Percentiles rank a stretch among this genome's conserved stretches.
Conservation (phyloP, 2,888 invertebrate species). For the Desoria tigrina region DNA sequence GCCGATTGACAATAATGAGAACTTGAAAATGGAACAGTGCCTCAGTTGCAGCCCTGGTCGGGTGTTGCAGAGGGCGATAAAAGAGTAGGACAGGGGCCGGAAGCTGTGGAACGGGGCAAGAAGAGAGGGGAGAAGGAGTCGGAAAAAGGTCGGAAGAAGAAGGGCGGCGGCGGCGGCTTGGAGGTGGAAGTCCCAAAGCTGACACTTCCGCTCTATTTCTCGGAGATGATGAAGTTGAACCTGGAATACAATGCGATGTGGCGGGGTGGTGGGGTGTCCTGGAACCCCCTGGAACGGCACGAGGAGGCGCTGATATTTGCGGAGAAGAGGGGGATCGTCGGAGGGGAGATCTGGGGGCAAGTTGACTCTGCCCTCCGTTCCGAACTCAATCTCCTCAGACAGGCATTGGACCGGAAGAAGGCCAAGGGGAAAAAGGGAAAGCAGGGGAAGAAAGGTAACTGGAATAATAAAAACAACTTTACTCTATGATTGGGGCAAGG, state of each 20-base stretch:
- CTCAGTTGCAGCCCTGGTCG: too few relatives aligned
- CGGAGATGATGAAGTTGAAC: constrained; percentile 69
- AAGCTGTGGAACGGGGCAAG: constrained; percentile 60
- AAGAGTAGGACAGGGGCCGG: too few relatives aligned
- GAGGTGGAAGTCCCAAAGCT: constrained; percentile 61
- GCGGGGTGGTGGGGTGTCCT: constrained; percentile 75
- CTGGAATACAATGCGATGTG: constrained; percentile 78
- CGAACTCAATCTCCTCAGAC: constrained; percentile 66
- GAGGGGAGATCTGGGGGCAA: constrained; percentile 75
- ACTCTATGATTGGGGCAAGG: too few relatives aligned
- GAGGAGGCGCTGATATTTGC: constrained; percentile 80
- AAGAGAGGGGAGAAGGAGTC: constrained; percentile 62
- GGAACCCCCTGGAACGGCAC: constrained; percentile 73
- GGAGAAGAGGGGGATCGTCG: constrained; percentile 79
- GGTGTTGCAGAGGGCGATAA: too few relatives aligned
- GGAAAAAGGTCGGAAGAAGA: constrained; percentile 5
- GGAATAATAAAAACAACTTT: too few relatives aligned
- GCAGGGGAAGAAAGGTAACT: constrained; percentile 26
- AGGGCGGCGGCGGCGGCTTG: constrained; percentile 4
- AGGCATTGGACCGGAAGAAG: constrained; percentile 63
- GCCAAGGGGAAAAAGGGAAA: too few relatives aligned
- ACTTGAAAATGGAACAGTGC: constrained; percentile 51
- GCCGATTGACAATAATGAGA: too few relatives aligned
- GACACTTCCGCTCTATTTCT: constrained; percentile 70
- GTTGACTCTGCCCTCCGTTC: constrained; percentile 64